Percentiles rank a stretch among this genome's conserved stretches.
Conservation (phyloP, 2,113 vertebrate species). For the Sinocyclocheilus maitianheensis region DNA sequence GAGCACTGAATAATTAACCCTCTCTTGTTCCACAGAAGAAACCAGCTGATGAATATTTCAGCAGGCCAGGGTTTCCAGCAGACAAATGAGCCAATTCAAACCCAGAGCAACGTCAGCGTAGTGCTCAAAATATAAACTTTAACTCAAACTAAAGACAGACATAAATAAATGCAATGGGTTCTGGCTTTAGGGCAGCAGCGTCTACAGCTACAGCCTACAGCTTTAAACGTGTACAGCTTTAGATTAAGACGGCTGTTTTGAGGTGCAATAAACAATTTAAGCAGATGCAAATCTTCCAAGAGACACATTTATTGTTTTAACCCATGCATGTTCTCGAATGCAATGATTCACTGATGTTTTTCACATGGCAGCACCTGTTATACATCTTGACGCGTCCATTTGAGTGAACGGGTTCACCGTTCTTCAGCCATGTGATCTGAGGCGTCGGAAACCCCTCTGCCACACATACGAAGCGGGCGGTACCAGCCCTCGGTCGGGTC, state of each 20-base stretch:
- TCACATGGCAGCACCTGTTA: constrained; percentile 80
- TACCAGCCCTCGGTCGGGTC: constrained; percentile 94
- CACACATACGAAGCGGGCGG: constrained; percentile 94
- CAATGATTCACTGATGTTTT: neutral
- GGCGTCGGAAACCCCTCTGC: constrained; percentile 89
- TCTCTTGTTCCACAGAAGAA: constrained; percentile 52
- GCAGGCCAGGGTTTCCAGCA: constrained; percentile 52
- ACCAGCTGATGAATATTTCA: constrained; percentile 63
- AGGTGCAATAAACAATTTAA: neutral
- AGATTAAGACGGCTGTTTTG: neutral
- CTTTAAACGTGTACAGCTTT: neutral
- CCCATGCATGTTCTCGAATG: neutral
- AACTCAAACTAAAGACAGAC: neutral
- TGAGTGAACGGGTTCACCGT: constrained; percentile 89
- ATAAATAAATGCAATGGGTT: neutral
- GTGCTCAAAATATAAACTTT: neutral
- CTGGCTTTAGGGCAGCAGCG: neutral
- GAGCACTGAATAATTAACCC: constrained; percentile 68
- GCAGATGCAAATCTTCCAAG: neutral
- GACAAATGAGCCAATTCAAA: constrained; percentile 51
- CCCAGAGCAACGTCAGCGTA: neutral
- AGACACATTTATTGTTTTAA: neutral
- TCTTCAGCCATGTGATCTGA: constrained; percentile 95
- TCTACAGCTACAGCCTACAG: neutral
- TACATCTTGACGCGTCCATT: constrained; percentile 99